Evolutionary conservation across 1,140 invertebrate genomes (phyloP), one percentile per base, ranked within the genome.

Genomic region (Andricus grossulariae): DNA sequence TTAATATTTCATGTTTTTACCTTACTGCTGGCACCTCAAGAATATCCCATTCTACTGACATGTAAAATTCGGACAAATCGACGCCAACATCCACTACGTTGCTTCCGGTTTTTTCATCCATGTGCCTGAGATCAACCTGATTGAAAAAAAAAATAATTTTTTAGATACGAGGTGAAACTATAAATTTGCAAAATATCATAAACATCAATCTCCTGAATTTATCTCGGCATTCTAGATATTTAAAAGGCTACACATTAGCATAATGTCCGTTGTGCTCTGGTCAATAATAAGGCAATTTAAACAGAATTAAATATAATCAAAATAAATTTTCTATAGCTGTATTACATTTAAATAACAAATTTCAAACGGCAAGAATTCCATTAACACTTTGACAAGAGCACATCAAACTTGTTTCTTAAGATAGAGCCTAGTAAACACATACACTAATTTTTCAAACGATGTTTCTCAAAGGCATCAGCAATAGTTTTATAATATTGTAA

Each of bases 11-110:
- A 66, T 16, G 39, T 66, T 12, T 32, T 66, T 66, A 66, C 57
- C 57, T 66, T 66, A 66, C 95, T 49, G 96, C 97, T 45, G 98
- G 97, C 50, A 99, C 98, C 91, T 97, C 96, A 39, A 99, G 93
- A 84, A 99, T 98, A 90, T 99, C 98, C 98, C 98, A 99, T 92
- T 99, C 98, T 2, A 99, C 98, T 55, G 96, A 98, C 90, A 96
- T 96, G 90, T 98, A 98, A 91, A 98, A 99, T 87, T 98, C 97
- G 19, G 95, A 96, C 50, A 99, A 92, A 91, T 98, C 97, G 32
- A 98, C 97, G 16, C 97, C 95, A 60, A 96, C 94, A 78, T 96
- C 94, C 16, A 98, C 96, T 12, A 97, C 92, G 86, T 96, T 96
- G 78, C 95, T 96, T 45, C 95, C 96, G 76, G 93, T 93, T 77